Percentiles rank a stretch among this genome's conserved stretches.
These are phyloP conservation scores for Synchiropus splendidus DNA, from an alignment of 2,113 vertebrate genomes.

Conservation along the genomic window DNA sequence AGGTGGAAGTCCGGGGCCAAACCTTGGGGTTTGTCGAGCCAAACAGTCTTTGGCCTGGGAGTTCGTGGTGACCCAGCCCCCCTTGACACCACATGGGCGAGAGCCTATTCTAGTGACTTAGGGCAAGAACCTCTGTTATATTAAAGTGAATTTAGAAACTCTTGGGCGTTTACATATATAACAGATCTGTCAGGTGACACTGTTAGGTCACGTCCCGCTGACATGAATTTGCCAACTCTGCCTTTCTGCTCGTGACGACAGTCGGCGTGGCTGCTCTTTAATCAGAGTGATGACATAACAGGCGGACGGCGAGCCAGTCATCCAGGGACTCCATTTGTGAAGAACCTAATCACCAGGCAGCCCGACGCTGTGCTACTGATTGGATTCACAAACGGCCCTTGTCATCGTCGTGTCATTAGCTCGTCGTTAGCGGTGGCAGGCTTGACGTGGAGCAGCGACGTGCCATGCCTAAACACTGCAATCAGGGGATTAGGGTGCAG, in stretches of 20 bases:
- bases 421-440: slow-evolving; percentile 46
- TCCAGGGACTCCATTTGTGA: slow-evolving; percentile 47
- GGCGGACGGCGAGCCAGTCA: slow-evolving; percentile 41
- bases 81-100: too few relatives aligned
- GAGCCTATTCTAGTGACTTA: too few relatives aligned
- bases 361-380: slow-evolving; percentile 49
- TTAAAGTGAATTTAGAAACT: too few relatives aligned
- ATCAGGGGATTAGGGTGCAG: slow-evolving; percentile 59
- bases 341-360: slow-evolving; percentile 58
- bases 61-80: too few relatives aligned
- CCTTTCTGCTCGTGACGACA: slow-evolving; percentile 31
- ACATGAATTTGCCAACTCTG: slow-evolving; percentile 22
- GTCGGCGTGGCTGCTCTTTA: slow-evolving; percentile 47
- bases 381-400: slow-evolving; percentile 59
- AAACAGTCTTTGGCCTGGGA: too few relatives aligned
- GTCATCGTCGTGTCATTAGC: slow-evolving; percentile 59
- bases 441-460: slow-evolving; percentile 53
- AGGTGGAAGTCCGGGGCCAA: too few relatives aligned
- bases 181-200: too few relatives aligned
- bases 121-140: too few relatives aligned
- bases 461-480: slow-evolving; percentile 57
- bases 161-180: too few relatives aligned
- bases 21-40: too few relatives aligned
- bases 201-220: too few relatives aligned
- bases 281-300: slow-evolving; percentile 51